These are phyloP conservation scores for Leucoma salicis DNA, from an alignment of 2,888 invertebrate genomes.

Conservation along the genomic window DNA sequence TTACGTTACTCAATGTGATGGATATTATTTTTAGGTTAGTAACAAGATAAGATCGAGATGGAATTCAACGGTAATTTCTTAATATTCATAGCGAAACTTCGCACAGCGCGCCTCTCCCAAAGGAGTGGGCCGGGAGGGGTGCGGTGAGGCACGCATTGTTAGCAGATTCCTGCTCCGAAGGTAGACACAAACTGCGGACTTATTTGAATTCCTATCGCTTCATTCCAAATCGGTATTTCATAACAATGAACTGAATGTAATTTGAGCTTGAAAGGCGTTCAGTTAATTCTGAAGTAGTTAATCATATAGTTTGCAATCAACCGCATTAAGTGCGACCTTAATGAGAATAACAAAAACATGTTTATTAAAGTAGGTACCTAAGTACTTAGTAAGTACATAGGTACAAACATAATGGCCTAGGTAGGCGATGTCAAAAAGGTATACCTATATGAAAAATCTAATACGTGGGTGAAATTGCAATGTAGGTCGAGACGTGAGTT, in stretches of 20 bases:
- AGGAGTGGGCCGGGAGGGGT: conserved; percentile 21
- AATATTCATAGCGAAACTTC: conserved; percentile 69
- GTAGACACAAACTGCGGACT: conserved; percentile 65
- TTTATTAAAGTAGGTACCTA: background rate
- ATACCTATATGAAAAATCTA: no score
- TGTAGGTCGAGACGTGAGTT: no score
- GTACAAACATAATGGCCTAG: no score
- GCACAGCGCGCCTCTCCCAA: conserved; percentile 35
- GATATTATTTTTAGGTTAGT: no score
- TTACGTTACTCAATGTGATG: no score
- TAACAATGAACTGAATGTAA: background rate
- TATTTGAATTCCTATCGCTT: conserved; percentile 70
- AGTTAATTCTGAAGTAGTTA: conserved; percentile 22
- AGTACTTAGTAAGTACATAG: no score
- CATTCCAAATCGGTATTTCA: conserved; percentile 39
- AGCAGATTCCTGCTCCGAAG: conserved; percentile 58
- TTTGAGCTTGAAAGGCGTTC: conserved; percentile 30
- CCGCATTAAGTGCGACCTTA: background rate
- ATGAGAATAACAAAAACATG: background rate
- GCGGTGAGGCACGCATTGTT: conserved; percentile 54
- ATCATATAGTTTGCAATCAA: conserved; percentile 4
- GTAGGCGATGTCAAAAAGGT: no score
- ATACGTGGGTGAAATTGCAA: no score
- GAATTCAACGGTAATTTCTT: conserved; percentile 71
- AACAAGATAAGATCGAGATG: conserved; percentile 44